Evolutionary conservation across 2,113 vertebrate species (phyloP).

Genomic region (Labeo catla): DNA sequence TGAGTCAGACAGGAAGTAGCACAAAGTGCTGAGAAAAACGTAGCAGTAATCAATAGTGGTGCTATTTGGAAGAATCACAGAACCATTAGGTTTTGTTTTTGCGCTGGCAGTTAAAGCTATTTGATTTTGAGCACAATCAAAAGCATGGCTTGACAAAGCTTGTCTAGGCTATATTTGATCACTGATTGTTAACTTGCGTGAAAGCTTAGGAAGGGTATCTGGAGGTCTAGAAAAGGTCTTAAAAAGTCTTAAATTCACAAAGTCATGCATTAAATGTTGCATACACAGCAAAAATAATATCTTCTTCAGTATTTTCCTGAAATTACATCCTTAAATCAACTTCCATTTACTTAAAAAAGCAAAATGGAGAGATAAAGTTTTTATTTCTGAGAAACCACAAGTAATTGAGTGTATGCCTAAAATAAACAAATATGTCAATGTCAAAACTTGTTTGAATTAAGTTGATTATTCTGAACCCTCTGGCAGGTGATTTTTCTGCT

Average conservation of each 20-base stretch:
- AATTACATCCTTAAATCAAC: too few species aligned
- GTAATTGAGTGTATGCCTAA: too few species aligned
- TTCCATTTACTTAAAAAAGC: too few species aligned
- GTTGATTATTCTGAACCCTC: too few species aligned
- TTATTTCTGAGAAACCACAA: too few species aligned
- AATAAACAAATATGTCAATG: too few species aligned
- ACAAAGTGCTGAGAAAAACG: not conserved
- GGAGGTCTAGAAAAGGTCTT: not conserved
- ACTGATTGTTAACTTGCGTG: not conserved
- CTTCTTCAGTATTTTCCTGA: not conserved
- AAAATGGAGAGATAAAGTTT: too few species aligned
- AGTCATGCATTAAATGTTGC: not conserved
- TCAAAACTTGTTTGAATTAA: too few species aligned
- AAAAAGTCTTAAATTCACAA: not conserved
- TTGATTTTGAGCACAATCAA: slow-evolving; percentile 7
- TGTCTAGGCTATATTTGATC: not conserved
- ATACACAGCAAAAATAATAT: not conserved
- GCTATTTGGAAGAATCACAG: not conserved
- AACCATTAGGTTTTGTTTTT: slow-evolving; percentile 3
- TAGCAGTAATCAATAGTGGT: not conserved
- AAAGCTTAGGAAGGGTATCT: not conserved
- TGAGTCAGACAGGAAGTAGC: not conserved
- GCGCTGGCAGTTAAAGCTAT: not conserved
- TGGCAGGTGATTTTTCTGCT: too few species aligned
- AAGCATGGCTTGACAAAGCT: not conserved